These are phyloP conservation scores for Microtus richardsoni DNA, from an alignment of 2,113 vertebrate genomes.

Conservation along the genomic window DNA sequence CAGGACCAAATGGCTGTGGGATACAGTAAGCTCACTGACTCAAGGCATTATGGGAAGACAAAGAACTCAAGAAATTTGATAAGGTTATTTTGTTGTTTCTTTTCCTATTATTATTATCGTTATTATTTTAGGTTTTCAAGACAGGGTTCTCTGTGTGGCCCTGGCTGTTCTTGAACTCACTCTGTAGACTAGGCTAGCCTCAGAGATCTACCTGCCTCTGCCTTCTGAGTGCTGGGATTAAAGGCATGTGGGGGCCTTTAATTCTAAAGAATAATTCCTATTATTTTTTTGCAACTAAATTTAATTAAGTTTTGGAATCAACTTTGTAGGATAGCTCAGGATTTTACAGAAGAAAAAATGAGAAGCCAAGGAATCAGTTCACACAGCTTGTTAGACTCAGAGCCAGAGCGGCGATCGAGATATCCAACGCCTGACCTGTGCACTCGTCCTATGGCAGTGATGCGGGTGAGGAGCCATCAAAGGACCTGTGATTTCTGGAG, in stretches of 20 bases:
- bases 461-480: not conserved
- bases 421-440: not conserved
- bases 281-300: constrained; percentile 36
- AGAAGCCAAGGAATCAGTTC: constrained; percentile 13
- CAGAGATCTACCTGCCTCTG: not conserved
- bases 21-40: not conserved
- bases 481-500: constrained; percentile 4
- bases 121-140: not conserved
- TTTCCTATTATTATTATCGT: not conserved
- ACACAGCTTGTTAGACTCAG: not conserved
- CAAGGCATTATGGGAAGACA: not conserved
- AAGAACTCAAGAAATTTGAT: constrained; percentile 7
- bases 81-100: constrained; percentile 1
- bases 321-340: not conserved
- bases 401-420: not conserved
- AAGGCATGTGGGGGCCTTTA: not conserved
- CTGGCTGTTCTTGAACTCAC: not conserved
- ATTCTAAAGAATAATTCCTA: not conserved
- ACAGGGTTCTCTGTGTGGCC: not conserved
- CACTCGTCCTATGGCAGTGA: not conserved
- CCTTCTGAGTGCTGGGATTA: not conserved
- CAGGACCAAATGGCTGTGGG: constrained; percentile 66
- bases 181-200: not conserved
- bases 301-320: constrained; percentile 31
- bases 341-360: not conserved